These are phyloP conservation scores for Ischnus inquisitorius DNA, from an alignment of 2,888 invertebrate species.

Conservation along the genomic window DNA sequence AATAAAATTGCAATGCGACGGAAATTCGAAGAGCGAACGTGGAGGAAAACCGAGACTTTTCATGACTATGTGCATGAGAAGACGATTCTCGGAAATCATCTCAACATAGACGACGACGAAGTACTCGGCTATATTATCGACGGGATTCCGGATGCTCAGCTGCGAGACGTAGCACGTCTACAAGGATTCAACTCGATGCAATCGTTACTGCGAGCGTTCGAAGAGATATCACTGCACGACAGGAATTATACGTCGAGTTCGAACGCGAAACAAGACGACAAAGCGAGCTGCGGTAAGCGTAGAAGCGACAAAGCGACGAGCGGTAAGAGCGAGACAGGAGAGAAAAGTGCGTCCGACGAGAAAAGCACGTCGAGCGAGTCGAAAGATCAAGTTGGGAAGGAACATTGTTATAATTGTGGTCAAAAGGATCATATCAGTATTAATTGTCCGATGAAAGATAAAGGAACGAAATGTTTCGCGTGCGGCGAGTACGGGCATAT, in stretches of 20 bases:
- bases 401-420: conserved; percentile 54
- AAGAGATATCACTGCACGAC: conserved; percentile 9
- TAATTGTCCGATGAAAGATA: conserved; percentile 56
- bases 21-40: conserved; percentile 42
- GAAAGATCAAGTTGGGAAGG: conserved; percentile 7
- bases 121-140: conserved; percentile 26
- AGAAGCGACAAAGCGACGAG: conserved; percentile 29
- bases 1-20: conserved; percentile 37
- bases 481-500: conserved; percentile 67
- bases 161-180: conserved; percentile 7
- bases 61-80: conserved; percentile 32
- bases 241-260: background rate
- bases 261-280: conserved; percentile 6
- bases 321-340: background rate
- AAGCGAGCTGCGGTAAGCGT: conserved; percentile 12
- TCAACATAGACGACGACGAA: conserved; percentile 26
- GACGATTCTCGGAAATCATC: conserved; percentile 34
- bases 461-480: conserved; percentile 64
- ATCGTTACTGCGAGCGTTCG: conserved; percentile 26
- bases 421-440: conserved; percentile 42
- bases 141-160: conserved; percentile 21
- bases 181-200: conserved; percentile 24
- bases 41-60: conserved; percentile 38
- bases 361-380: conserved; percentile 2
- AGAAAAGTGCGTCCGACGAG: background rate